Evolutionary conservation across 2,113 vertebrate species (phyloP).

Genomic region (Onychorhynchus coronatus): DNA sequence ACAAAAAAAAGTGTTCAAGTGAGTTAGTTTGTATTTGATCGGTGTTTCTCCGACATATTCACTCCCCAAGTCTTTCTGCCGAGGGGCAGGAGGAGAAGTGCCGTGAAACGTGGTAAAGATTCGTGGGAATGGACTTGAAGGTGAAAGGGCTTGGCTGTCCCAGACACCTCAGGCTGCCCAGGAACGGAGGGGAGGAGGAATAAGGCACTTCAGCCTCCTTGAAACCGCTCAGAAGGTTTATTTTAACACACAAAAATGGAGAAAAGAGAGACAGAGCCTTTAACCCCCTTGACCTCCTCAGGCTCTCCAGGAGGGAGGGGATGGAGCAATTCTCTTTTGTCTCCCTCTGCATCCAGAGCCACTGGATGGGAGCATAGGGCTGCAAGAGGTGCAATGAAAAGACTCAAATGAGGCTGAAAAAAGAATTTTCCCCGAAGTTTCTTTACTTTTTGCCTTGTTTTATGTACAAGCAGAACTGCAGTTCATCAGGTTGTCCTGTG

Average conservation of each 20-base stretch:
- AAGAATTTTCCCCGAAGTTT: neutral
- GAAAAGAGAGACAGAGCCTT: neutral
- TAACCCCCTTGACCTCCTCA: neutral
- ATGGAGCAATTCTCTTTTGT: neutral
- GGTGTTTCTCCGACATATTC: neutral
- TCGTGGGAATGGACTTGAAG: neutral
- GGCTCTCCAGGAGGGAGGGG: neutral
- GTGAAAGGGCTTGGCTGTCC: neutral
- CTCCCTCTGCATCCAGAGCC: neutral
- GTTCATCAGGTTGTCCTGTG: neutral
- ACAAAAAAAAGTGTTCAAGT: neutral
- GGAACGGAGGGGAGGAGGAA: neutral
- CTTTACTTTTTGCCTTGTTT: fast-evolving
- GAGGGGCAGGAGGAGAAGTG: neutral
- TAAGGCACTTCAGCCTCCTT: neutral
- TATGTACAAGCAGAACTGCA: neutral
- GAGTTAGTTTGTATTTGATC: neutral
- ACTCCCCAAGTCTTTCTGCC: neutral
- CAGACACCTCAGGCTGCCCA: neutral
- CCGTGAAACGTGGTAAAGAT: neutral
- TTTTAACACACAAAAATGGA: neutral
- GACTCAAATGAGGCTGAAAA: neutral
- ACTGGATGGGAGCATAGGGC: fast-evolving
- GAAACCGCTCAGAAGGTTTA: neutral
- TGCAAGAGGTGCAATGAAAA: neutral